Percentiles rank a stretch among this genome's conserved stretches.
These are phyloP conservation scores for Notechis scutatus DNA, from an alignment of 2,113 vertebrate species.

Conservation along the genomic window DNA sequence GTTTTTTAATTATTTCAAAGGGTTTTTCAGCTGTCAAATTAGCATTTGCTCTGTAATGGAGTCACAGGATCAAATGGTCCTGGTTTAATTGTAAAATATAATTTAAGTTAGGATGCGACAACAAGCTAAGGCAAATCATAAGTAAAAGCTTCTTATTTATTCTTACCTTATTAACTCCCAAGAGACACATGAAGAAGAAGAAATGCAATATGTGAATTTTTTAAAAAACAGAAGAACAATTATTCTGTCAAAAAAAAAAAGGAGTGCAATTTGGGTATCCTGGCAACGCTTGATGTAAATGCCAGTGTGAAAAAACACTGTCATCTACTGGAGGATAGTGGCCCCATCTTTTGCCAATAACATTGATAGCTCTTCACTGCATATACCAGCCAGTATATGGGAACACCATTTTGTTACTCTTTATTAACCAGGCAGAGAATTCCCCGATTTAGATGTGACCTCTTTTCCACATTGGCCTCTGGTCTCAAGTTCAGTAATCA, in stretches of 20 bases:
- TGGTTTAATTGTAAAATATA: neutral
- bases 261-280: neutral
- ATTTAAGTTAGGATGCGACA: neutral
- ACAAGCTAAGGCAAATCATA: neutral
- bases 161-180: neutral
- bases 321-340: neutral
- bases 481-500: neutral
- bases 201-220: neutral
- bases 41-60: neutral
- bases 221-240: neutral
- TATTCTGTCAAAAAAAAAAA: neutral
- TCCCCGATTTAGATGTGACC: neutral
- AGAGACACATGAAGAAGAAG: neutral
- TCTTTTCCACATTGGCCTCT: neutral
- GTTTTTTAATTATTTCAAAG: neutral
- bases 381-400: neutral
- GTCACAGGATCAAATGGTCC: neutral
- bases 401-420: neutral
- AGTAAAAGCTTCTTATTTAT: neutral
- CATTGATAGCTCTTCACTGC: neutral
- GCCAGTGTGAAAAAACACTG: neutral
- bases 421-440: neutral
- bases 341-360: neutral
- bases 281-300: neutral
- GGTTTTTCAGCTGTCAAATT: neutral